These are phyloP conservation scores for Notarius lentiginosus DNA, from an alignment of 2,113 vertebrate genomes.

Conservation along the genomic window DNA sequence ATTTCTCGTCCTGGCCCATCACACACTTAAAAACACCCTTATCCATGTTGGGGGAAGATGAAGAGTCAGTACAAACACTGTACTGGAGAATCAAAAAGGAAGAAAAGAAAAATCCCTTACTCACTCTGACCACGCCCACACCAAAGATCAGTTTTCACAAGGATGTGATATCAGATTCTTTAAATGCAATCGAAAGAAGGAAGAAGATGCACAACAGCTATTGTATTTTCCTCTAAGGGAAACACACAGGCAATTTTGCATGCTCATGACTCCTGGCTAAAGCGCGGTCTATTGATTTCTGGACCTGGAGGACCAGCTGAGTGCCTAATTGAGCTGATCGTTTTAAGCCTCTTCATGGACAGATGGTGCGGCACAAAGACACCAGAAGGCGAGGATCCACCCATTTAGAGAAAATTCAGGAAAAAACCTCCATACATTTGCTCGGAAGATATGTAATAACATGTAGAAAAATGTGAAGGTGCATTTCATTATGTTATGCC, in stretches of 20 bases:
- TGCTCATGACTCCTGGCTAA: constrained; percentile 15
- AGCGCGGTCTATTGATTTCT: constrained; percentile 40
- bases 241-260: background rate
- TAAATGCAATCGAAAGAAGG: background rate
- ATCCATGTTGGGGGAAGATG: background rate
- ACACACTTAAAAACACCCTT: background rate
- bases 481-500: background rate
- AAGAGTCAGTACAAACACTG: background rate
- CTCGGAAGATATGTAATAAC: background rate
- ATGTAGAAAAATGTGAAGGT: background rate
- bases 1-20: background rate
- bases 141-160: background rate
- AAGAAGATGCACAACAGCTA: background rate
- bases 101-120: constrained; percentile 39
- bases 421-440: background rate
- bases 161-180: constrained; percentile 4
- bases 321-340: constrained; percentile 27
- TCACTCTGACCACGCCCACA: constrained; percentile 39
- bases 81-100: constrained; percentile 6
- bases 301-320: constrained; percentile 23
- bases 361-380: constrained; percentile 43
- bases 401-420: background rate
- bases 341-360: background rate
- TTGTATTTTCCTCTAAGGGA: constrained; percentile 3
- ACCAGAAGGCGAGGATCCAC: background rate